Evolutionary conservation across 2,797 vertebrate species (phyloP).

Genomic region (Chelon auratus): DNA sequence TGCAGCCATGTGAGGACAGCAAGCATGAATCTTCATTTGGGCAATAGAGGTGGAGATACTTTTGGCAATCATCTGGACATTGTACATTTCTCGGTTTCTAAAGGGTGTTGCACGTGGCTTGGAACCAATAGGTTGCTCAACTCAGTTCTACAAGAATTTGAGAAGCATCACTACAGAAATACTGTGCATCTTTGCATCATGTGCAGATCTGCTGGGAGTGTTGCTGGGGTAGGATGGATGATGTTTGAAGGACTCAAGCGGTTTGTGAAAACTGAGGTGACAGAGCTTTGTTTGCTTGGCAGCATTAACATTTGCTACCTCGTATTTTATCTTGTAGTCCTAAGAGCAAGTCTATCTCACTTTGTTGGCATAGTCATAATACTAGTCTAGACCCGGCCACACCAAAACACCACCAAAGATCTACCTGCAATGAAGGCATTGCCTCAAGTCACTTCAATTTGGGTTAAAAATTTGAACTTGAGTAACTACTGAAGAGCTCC

Average conservation of each 20-base stretch:
- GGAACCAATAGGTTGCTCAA: not conserved
- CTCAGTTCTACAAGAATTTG: constrained; percentile 7
- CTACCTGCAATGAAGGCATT: no score
- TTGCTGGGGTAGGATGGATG: not conserved
- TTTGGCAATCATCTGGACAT: constrained; percentile 10
- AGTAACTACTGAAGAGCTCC: no score
- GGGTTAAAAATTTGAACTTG: no score
- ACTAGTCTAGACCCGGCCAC: no score
- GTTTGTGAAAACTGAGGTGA: no score
- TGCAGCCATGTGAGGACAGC: not conserved
- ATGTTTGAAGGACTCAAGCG: no score
- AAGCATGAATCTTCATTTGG: constrained; percentile 16
- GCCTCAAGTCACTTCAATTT: no score
- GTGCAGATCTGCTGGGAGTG: not conserved
- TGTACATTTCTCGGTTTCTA: constrained; percentile 7
- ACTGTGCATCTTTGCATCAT: not conserved
- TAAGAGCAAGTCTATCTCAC: not conserved
- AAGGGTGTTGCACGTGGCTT: constrained; percentile 6
- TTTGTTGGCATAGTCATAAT: no score
- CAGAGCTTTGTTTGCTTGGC: no score
- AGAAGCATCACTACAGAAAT: not conserved
- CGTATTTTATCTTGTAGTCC: no score
- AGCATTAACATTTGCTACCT: not conserved
- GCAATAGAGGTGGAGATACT: not conserved
- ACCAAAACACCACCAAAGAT: no score